A percentile compares a stretch with the other conserved stretches of the same genome.
phyloP scores from a whole-genome alignment of 2,113 vertebrate species.

The Chiloscyllium plagiosum region DNA sequence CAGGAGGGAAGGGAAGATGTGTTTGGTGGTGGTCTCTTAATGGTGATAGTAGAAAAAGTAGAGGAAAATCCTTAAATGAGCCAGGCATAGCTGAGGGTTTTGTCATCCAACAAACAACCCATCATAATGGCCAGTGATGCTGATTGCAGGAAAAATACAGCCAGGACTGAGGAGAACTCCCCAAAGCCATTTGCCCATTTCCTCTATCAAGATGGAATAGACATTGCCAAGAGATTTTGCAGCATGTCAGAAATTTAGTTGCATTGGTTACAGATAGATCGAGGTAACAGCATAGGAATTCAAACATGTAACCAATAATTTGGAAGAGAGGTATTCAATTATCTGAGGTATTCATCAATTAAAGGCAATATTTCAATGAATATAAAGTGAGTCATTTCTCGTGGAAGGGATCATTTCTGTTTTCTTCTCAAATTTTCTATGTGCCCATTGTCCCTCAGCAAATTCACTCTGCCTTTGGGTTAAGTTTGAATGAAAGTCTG shows the following conservation, averaged over 20 bases:
- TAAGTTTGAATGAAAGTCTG: neutral
- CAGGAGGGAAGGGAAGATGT: too few species aligned
- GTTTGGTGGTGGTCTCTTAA: too few species aligned
- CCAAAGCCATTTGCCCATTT: neutral
- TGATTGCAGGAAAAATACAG: neutral
- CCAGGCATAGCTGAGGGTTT: too few species aligned
- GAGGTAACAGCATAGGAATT: neutral
- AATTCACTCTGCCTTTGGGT: neutral
- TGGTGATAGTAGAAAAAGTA: too few species aligned
- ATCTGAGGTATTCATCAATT: neutral
- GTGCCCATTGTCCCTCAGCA: neutral
- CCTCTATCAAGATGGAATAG: neutral
- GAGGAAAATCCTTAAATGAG: too few species aligned
- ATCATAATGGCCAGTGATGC: neutral
- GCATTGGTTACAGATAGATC: neutral
- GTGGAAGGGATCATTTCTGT: neutral
- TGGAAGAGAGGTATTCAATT: slow-evolving; percentile 12
- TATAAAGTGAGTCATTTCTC: neutral
- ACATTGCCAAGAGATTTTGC: too few species aligned
- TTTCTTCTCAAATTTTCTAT: neutral
- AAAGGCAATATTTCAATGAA: slow-evolving; percentile 5
- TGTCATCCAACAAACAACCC: neutral
- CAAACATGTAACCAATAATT: neutral
- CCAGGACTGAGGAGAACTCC: neutral
- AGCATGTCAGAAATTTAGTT: neutral